Base-by-base conservation (phyloP, 2,888 invertebrate genomes). In the Erebia palarica region DNA sequence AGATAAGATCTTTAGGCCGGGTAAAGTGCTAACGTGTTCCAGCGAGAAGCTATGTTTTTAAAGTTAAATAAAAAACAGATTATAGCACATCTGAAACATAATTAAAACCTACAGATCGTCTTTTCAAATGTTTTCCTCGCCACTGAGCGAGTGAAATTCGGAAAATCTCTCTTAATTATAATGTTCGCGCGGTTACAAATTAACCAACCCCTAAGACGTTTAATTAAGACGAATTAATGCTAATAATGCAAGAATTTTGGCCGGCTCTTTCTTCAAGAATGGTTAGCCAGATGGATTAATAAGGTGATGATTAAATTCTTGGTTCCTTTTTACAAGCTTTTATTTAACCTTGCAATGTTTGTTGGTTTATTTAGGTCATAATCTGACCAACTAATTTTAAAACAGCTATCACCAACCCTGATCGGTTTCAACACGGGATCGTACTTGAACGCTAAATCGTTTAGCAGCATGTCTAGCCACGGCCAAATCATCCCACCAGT, bases 161-260 rank as follows among this genome's bases (percentile, higher is more conserved):
- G 21, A 58, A 57, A 57, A 58, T 58, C 27, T 14, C 13, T 14
- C 14, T 21, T 58, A 58, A 58, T 58, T 58, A 58, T 58, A 58
- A 58, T 14, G 21, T 58, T 7, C 13, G 57, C 14, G 57, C 27
- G 57, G 21, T 58, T 58, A 21, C 57, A 58, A 58, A 58, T 58
- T 58, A 58, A 58, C 57, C 13, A 27, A 21, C 55, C 57, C 27
- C 57, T 27, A 58, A 58, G 57, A 27, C 27, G 57, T 58, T 58
- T 58, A 58, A 58, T 58, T 58, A 58, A 58, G 57, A 58, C 14
- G 8, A 58, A 21, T 27, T 27, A 58, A 58, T 13, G 57, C 27
- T 27, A 27, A 27, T 58, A 58, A 27, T 13, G 27, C 13, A 58
- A 27, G 27, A 58, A 58, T 58, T 58, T 55, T 53, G 16, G 55